Percentiles rank a stretch among this genome's conserved stretches.
phyloP scores from a whole-genome alignment of 2,113 vertebrate genomes.

The Gnathonemus longibarbis region DNA sequence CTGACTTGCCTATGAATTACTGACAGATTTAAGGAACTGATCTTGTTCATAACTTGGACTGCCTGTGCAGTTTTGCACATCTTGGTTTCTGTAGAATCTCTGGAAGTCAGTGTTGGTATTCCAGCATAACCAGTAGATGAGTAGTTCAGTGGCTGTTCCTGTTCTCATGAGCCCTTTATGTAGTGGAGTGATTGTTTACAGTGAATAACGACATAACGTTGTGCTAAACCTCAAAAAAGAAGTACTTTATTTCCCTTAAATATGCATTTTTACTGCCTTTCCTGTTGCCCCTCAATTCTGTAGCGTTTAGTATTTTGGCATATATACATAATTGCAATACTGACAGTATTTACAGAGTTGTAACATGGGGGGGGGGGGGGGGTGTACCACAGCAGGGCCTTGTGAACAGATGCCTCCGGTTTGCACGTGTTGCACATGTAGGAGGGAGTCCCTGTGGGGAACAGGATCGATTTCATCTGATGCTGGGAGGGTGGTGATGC shows the following conservation, averaged over 20 bases:
- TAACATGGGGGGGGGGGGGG: slow-evolving; percentile 23
- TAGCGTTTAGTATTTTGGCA: slow-evolving; percentile 22
- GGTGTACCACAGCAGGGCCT: neutral
- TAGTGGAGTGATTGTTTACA: neutral
- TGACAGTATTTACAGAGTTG: slow-evolving; percentile 53
- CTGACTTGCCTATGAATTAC: neutral
- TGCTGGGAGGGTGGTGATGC: neutral
- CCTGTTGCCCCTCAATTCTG: slow-evolving; percentile 24
- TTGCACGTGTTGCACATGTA: neutral
- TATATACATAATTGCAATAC: slow-evolving; percentile 39
- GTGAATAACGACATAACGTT: neutral
- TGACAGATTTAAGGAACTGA: neutral
- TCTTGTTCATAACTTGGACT: neutral
- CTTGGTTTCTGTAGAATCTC: neutral
- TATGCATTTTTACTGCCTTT: slow-evolving; percentile 51
- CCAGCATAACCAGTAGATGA: neutral
- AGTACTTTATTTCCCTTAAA: slow-evolving; percentile 55
- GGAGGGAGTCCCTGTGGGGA: neutral
- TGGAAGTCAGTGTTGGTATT: neutral
- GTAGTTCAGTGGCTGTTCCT: neutral
- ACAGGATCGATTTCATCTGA: neutral
- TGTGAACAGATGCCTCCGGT: neutral
- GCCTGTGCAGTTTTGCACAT: neutral
- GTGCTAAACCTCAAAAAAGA: slow-evolving; percentile 48
- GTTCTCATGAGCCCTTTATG: neutral